phyloP scores from a whole-genome alignment of 2,888 invertebrate genomes.

The Crepidodera aurea region DNA sequence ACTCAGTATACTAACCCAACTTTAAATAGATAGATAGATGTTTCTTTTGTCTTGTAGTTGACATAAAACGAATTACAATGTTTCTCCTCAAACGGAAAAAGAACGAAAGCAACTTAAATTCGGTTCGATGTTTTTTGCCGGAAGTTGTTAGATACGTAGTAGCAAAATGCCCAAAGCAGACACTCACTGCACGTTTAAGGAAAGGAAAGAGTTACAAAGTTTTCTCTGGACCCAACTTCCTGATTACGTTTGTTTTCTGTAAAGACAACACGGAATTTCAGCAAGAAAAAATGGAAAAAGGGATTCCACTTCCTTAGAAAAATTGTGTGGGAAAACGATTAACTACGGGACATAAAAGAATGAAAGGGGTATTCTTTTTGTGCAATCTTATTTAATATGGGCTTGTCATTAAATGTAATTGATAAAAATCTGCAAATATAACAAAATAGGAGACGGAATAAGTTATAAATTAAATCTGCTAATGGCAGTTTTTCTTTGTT shows the following conservation, averaged over 20 bases:
- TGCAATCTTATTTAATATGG: too few species aligned
- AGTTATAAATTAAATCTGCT: too few species aligned
- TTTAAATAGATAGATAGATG: too few species aligned
- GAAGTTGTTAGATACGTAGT: constrained; percentile 29
- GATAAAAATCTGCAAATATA: too few species aligned
- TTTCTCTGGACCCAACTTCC: constrained; percentile 27
- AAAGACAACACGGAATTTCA: constrained; percentile 30
- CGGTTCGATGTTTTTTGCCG: constrained; percentile 27
- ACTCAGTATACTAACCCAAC: too few species aligned
- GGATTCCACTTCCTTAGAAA: constrained; percentile 3
- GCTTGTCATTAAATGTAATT: too few species aligned
- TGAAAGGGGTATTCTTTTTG: too few species aligned
- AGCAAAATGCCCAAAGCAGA: constrained; percentile 32
- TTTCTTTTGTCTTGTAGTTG: constrained; percentile 9
- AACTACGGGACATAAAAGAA: too few species aligned
- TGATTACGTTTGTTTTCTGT: constrained; percentile 33
- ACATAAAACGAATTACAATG: constrained; percentile 20
- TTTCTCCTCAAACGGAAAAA: constrained; percentile 15
- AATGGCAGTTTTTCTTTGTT: too few species aligned
- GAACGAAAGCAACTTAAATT: constrained; percentile 27
- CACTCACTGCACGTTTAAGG: constrained; percentile 30
- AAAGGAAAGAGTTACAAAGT: constrained; percentile 34
- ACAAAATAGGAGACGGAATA: too few species aligned
- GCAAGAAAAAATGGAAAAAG: constrained; percentile 3
- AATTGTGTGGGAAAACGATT: too few species aligned